Evolutionary conservation across 2,888 invertebrate species (phyloP), one percentile per base, ranked within the genome.

Genomic region (Phengaris arion): DNA sequence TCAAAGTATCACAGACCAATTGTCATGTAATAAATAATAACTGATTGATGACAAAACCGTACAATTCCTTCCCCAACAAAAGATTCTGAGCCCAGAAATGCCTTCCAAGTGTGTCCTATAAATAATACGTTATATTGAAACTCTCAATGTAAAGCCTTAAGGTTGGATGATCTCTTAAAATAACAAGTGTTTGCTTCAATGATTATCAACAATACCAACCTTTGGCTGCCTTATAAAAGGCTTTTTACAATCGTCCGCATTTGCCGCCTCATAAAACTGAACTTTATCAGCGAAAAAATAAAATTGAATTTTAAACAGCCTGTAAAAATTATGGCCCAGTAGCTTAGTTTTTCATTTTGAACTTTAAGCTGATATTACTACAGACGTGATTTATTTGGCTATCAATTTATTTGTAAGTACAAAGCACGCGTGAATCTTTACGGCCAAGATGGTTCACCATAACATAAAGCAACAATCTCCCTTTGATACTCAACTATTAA

Each of bases 121-220:
- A 92, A 93, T 93, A 93, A 92, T 92, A 91, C 92, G 90, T 92
- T 92, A 92, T 90, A 89, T 89, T 89, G 88, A 85, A 89, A 85
- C 86, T 92, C 86, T 88, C 87, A 90, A 90, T 89, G 88, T 83
- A 84, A 88, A 87, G 86, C 92, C 88, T 91, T 91, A 91, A 90
- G 90, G 92, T 86, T 92, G 92, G 93, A 93, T 93, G 94, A 94
- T 93, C 94, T 92, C 93, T 93, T 92, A 93, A 93, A 94, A 94
- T 94, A 94, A 93, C 94, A 93, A 94, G 94, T 94, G 94, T 93
- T 93, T 94, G 94, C 94, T 94, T 93, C 92, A 93, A 88, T 92
- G 94, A 93, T 94, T 94, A 93, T 88, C 90, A 86, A 94, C 93
- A 94, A 94, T 92, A 86, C 87, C 82, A 87, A 91, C 92, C 91